phyloP scores from a whole-genome alignment of 2,113 vertebrate genomes.

The Hemiscyllium ocellatum region DNA sequence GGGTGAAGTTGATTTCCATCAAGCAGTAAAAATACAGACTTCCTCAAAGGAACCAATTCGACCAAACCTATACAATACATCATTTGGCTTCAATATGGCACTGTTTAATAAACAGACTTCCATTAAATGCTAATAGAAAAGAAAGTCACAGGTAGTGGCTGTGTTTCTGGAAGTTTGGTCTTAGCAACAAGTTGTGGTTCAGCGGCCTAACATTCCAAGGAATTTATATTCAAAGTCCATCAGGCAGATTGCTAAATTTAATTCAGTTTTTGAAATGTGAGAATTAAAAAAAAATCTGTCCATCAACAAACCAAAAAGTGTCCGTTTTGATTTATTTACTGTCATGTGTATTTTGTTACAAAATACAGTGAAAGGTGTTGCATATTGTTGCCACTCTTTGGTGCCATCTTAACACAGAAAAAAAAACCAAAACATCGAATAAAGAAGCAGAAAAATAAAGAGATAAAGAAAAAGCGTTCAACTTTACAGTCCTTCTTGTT shows the following conservation, averaged over 20 bases:
- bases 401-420: no score
- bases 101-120: constrained; percentile 6
- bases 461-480: no score
- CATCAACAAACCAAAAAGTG: neutral
- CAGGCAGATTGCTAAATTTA: neutral
- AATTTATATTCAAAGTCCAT: neutral
- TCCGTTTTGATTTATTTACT: no score
- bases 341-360: no score
- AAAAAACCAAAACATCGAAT: no score
- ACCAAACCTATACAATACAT: neutral
- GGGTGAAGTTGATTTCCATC: neutral
- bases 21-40: neutral
- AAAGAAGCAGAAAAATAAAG: no score
- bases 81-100: neutral
- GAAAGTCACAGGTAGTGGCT: neutral
- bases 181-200: neutral
- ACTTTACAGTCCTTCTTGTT: no score
- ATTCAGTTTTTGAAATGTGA: neutral
- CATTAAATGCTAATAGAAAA: constrained; percentile 2
- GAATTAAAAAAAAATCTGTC: neutral
- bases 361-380: no score
- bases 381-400: no score
- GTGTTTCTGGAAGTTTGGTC: neutral
- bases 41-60: constrained; percentile 31
- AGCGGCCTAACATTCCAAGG: neutral